A percentile compares a stretch with the other conserved stretches of the same genome.
phyloP scores from a whole-genome alignment of 2,113 vertebrate genomes.

The Hyla sarda region DNA sequence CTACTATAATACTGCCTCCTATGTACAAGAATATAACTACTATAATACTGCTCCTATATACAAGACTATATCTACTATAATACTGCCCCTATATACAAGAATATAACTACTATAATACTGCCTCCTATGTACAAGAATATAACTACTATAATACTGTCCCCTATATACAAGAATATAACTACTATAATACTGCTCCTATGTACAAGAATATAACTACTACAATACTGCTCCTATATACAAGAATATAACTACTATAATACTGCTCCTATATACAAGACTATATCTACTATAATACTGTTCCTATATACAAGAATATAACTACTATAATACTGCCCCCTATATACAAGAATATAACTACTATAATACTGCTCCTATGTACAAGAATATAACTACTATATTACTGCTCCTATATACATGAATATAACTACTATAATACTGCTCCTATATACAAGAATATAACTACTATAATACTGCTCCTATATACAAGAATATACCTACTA shows the following conservation, averaged over 20 bases:
- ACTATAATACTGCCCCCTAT: background rate
- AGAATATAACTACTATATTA: background rate
- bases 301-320: constrained; percentile 8
- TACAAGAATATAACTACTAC: background rate
- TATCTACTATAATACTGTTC: background rate
- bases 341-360: background rate
- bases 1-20: constrained; percentile 5
- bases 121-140: background rate
- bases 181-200: background rate
- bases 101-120: constrained; percentile 11
- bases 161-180: constrained; percentile 1
- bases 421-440: background rate
- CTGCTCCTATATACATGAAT: background rate
- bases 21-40: constrained; percentile 6
- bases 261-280: constrained; percentile 2
- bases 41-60: background rate
- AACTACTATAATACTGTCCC: background rate
- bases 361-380: background rate
- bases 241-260: constrained; percentile 19
- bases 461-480: background rate
- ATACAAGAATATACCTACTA: background rate
- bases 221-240: background rate
- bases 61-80: constrained; percentile 10
- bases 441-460: background rate
- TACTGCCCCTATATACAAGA: constrained; percentile 2